These are phyloP conservation scores for Pterocles orientalis DNA, from an alignment of 2,113 vertebrate species.

Conservation along the genomic window DNA sequence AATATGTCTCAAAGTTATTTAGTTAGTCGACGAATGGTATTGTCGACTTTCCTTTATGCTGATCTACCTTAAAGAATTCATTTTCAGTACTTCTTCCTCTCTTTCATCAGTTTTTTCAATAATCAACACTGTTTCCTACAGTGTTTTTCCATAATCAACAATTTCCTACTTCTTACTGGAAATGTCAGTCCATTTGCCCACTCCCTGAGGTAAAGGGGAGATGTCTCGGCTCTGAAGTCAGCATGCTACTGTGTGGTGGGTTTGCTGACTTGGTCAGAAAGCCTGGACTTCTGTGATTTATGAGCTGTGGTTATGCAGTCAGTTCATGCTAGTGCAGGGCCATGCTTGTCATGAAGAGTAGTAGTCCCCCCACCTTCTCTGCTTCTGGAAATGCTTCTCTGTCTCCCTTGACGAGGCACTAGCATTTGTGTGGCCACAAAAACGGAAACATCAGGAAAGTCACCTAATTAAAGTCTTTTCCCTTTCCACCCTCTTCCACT, in stretches of 20 bases:
- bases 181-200: not conserved
- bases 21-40: not conserved
- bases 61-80: not conserved
- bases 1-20: not conserved
- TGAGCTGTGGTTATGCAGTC: not conserved
- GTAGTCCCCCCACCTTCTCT: not conserved
- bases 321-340: not conserved
- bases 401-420: not conserved
- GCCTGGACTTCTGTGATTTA: not conserved
- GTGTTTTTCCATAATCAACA: too few species aligned
- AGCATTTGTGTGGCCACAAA: not conserved
- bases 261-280: not conserved
- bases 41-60: not conserved
- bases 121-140: not conserved
- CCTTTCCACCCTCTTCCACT: not conserved
- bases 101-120: not conserved
- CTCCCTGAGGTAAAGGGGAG: not conserved
- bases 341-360: not conserved
- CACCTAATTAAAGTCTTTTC: not conserved
- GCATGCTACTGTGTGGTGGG: not conserved
- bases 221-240: not conserved
- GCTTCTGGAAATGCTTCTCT: not conserved
- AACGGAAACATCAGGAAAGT: not conserved
- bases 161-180: not conserved
- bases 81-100: not conserved